These are phyloP conservation scores for Mycetomoellerius zeteki DNA, from an alignment of 1,140 invertebrate species.

Conservation along the genomic window DNA sequence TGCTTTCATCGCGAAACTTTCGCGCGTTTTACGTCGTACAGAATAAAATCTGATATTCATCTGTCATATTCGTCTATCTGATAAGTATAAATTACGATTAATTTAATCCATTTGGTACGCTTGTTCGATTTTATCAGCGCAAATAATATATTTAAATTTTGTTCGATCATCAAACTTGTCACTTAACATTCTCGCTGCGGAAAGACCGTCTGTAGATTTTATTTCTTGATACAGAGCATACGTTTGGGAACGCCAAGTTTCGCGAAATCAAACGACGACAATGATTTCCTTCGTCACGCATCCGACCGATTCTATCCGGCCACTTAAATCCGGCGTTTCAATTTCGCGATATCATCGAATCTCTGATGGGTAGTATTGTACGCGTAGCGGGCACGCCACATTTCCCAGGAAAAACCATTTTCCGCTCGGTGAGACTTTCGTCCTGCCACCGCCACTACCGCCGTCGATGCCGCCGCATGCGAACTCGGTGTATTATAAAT, in stretches of 20 bases:
- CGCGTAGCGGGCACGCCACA: slow-evolving; percentile 29
- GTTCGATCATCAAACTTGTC: background rate
- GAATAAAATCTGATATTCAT: slow-evolving; percentile 26
- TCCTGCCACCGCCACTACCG: background rate
- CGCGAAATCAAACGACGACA: background rate
- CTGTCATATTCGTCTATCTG: background rate
- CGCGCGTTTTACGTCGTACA: background rate
- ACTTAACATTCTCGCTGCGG: background rate
- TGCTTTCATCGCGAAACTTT: slow-evolving; percentile 32
- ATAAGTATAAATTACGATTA: slow-evolving; percentile 53
- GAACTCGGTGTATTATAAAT: slow-evolving; percentile 67
- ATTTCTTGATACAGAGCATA: background rate
- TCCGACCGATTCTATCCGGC: slow-evolving; percentile 16
- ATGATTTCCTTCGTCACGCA: slow-evolving; percentile 31
- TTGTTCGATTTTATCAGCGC: background rate
- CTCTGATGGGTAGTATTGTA: slow-evolving; percentile 25
- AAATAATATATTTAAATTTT: background rate
- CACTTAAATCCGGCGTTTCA: slow-evolving; percentile 46
- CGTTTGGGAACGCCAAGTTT: background rate
- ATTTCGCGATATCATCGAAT: slow-evolving; percentile 45
- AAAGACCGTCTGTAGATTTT: background rate
- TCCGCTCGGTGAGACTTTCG: slow-evolving; percentile 63
- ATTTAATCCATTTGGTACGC: slow-evolving; percentile 1
- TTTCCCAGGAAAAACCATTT: slow-evolving; percentile 63
- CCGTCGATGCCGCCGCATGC: slow-evolving; percentile 50